A percentile compares a stretch with the other conserved stretches of the same genome.
phyloP scores from a whole-genome alignment of 1,140 invertebrate genomes.

The Eulimnadia texana region DNA sequence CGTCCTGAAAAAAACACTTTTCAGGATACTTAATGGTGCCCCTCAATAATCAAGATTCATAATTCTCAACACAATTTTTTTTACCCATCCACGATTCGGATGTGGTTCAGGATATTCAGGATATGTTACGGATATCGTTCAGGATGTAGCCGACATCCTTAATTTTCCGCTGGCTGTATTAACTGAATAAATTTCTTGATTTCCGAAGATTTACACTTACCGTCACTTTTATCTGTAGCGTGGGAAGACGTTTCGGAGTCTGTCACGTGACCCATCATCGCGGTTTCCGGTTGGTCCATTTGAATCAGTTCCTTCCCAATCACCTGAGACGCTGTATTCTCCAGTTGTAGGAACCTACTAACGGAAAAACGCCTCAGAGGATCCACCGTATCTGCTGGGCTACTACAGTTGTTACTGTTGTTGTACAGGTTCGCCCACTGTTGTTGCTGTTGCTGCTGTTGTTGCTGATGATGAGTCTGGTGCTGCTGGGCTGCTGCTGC shows the following conservation, averaged over 20 bases:
- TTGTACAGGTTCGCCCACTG: not conserved
- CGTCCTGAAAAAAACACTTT: too few relatives aligned
- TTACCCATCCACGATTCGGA: too few relatives aligned
- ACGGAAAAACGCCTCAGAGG: constrained; percentile 23
- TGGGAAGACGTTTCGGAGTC: constrained; percentile 11
- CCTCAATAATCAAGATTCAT: too few relatives aligned
- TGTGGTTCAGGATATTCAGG: too few relatives aligned
- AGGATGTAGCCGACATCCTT: too few relatives aligned
- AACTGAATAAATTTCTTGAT: too few relatives aligned
- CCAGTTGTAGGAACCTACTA: constrained; percentile 22
- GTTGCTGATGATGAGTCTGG: not conserved
- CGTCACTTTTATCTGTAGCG: constrained; percentile 11
- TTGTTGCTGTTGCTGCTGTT: constrained; percentile 1
- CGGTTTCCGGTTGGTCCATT: not conserved
- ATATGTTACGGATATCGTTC: too few relatives aligned
- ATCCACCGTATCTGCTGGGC: not conserved
- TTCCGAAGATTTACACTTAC: constrained; percentile 4
- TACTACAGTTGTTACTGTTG: not conserved
- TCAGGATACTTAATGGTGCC: too few relatives aligned
- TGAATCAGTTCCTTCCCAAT: not conserved
- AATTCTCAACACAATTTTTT: too few relatives aligned
- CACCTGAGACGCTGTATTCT: too few relatives aligned
- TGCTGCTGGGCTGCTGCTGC: not conserved
- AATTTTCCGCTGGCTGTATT: too few relatives aligned
- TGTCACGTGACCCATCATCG: not conserved